These are phyloP conservation scores for Stictonetta naevosa DNA, from an alignment of 2,113 vertebrate species.

Conservation along the genomic window DNA sequence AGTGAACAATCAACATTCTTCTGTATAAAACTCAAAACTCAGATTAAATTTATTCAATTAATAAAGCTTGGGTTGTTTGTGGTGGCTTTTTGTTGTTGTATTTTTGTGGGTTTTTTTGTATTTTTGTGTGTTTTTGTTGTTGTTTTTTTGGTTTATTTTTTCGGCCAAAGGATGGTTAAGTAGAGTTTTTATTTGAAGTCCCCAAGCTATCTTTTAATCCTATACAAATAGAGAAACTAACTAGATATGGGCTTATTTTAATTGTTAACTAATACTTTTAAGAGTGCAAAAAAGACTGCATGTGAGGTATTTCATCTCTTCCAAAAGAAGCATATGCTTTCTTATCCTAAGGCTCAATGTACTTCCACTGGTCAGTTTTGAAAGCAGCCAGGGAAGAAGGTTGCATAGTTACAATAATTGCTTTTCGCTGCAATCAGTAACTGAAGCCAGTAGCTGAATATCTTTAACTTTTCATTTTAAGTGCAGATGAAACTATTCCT, in stretches of 20 bases:
- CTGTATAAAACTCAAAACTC: constrained; percentile 42
- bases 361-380: background rate
- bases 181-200: background rate
- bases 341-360: background rate
- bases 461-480: background rate
- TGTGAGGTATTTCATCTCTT: background rate
- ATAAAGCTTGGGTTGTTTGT: background rate
- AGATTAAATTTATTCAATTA: constrained; percentile 45
- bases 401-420: background rate
- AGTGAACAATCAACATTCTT: background rate
- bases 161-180: background rate
- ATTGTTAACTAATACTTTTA: background rate
- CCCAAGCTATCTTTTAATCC: background rate
- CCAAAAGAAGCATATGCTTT: background rate
- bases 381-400: background rate
- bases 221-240: background rate
- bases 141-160: background rate
- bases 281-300: background rate
- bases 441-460: background rate
- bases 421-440: background rate
- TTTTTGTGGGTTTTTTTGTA: no score
- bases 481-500: background rate
- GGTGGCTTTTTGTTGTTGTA: background rate
- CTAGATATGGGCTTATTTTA: background rate
- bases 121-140: background rate